Base-by-base conservation (phyloP, 2,797 vertebrate genomes). In the Momotus momota region DNA sequence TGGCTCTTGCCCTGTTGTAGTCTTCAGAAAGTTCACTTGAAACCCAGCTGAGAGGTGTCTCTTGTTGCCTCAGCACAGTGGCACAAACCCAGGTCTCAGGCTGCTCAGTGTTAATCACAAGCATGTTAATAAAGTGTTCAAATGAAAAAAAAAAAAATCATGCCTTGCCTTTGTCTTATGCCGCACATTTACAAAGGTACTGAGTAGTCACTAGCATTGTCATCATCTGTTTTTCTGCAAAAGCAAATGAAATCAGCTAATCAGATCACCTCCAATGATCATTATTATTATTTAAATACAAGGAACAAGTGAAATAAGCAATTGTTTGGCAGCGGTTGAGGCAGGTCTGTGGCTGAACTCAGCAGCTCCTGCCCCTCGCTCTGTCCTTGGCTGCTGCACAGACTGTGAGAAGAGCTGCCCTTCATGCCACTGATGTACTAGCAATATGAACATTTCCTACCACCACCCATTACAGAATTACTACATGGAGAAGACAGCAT, bases 361-460 rank as follows among this genome's bases (percentile, higher is more conserved):
- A 70, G 45, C 23, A 82, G 31, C 25, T 81, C 31, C n/a, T 5
- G 3, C 12, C n/a, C 40, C 12, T 83, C 1, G 0, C 23, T 64
- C 51, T 48, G 33, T 38, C 40, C 57, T 73, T 48, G 38, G 18
- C 20, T 73, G 51, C 60, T 57, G 38, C 21, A 12, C 4, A 43
- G 55, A 27, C 67, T 14, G 12, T 38, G 27, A 31, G 58, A 54
- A 41, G 49, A 35, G 20, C 2, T 48, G n/a, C n/a, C 31, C 31
- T 55, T 54, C 0, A 0, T 35, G 40, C 26, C 51, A 49, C 7
- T 1, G 1, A 52, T 0, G 1, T 23, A 49, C 29, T 33, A 25
- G 26, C 2, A 5, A 58, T 70, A 29, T 45, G 31, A 80, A 80
- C 55, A 31, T 40, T 70, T 89, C 40, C 45, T n/a, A 49, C 29